Conservation (phyloP, 2,113 vertebrate genomes). For the human (Homo sapiens) region GRCh38 chr1:85617001-85617500, state of each 20-base stretch:
- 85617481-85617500: conserved; percentile 46
- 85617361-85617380: neutral
- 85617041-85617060: neutral
- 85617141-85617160: neutral
- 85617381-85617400: neutral
- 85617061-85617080: neutral
- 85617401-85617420: neutral
- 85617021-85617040: too few species aligned
- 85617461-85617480: conserved; percentile 31
- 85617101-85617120: neutral
- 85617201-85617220: neutral
- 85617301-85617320: neutral
- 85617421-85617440: neutral
- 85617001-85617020: neutral
- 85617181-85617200: too few species aligned
- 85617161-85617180: too few species aligned
- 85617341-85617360: neutral
- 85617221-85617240: neutral
- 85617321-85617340: neutral
- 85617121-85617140: neutral
- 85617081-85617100: neutral
- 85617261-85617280: neutral
- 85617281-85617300: neutral
- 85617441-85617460: neutral
- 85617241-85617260: neutral